These are phyloP conservation scores for Eupsittula cactorum DNA, from an alignment of 2,113 vertebrate genomes.

Conservation along the genomic window DNA sequence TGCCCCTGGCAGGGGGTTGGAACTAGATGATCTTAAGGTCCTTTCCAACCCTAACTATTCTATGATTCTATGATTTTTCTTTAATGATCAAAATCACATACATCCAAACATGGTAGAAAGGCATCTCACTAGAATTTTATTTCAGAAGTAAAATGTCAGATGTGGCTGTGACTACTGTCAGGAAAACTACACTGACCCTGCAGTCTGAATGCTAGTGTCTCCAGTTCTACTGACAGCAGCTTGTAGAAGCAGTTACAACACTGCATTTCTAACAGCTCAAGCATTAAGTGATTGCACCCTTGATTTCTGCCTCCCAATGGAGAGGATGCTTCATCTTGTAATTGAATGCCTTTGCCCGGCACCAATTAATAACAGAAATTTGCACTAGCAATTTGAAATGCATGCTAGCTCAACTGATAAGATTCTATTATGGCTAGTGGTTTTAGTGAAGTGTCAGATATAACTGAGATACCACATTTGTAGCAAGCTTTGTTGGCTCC, in stretches of 20 bases:
- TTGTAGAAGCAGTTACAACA: not conserved
- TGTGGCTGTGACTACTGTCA: not conserved
- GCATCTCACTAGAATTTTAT: not conserved
- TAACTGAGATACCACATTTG: not conserved
- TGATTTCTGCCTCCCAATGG: not conserved
- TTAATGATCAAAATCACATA: not conserved
- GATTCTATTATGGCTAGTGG: not conserved
- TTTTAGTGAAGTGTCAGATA: not conserved
- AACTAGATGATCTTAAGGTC: no score
- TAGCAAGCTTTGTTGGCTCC: not conserved
- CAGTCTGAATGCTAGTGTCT: not conserved
- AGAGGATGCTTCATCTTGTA: not conserved
- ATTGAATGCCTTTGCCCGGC: not conserved
- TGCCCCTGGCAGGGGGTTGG: no score
- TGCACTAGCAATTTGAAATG: not conserved
- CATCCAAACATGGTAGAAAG: not conserved
- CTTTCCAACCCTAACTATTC: no score
- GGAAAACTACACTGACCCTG: not conserved
- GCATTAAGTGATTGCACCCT: not conserved
- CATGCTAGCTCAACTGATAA: not conserved
- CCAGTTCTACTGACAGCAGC: not conserved
- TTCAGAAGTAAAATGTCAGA: not conserved
- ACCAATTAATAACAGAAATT: slow-evolving; percentile 25
- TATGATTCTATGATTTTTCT: not conserved
- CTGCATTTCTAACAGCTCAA: not conserved